Evolutionary conservation across 2,113 vertebrate species (phyloP), one percentile per base, ranked within the genome.

Genomic region (Agapornis roseicollis): DNA sequence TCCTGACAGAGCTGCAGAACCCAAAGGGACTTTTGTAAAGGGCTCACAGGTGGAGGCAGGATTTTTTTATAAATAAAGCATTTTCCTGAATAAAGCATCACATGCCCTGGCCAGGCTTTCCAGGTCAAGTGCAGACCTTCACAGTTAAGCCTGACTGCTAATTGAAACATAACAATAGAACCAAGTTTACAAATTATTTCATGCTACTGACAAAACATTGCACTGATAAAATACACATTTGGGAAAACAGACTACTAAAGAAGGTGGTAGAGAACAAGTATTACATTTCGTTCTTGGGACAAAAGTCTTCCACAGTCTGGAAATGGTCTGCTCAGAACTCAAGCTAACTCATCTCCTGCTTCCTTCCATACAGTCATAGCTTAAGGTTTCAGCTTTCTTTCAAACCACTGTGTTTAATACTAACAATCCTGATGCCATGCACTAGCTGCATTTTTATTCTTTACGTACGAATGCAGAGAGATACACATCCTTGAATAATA

Each of bases 371-470:
- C 7, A 72, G 8, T 35, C 13, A 23, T 33, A 19, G 13, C 31
- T 87, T 87, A 61, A 41, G 28, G 23, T 7, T 69, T 9, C 11
- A 39, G 11, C 53, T 88, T 71, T 49, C 20, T 61, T 81, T 64
- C 23, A 47, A 50, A 50, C 23, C 4, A 24, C 58, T 39, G 6
- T 17, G 11, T 72, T 89, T 64, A 42, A 13, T 60, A 25, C 17
- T 74, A 53, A 25, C 4, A 47, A 28, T 39, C 25, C 18, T 58
- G 33, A 50, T 52, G 69, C 7, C 0, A 0, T 52, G 13, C 22
- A 65, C 12, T 39, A 73, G 11, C 22, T 66, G 13, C 5, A 44
- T 44, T 86, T 76, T 61, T 58, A 58, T 61, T 66, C 37, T 66
- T 16, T 56, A 12, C 23, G 20, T 4, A 12, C 12, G 50, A 63